Percentiles rank a stretch among this genome's conserved stretches.
These are phyloP conservation scores for Lethenteron reissneri DNA, from an alignment of 2,113 vertebrate genomes.

Conservation along the genomic window DNA sequence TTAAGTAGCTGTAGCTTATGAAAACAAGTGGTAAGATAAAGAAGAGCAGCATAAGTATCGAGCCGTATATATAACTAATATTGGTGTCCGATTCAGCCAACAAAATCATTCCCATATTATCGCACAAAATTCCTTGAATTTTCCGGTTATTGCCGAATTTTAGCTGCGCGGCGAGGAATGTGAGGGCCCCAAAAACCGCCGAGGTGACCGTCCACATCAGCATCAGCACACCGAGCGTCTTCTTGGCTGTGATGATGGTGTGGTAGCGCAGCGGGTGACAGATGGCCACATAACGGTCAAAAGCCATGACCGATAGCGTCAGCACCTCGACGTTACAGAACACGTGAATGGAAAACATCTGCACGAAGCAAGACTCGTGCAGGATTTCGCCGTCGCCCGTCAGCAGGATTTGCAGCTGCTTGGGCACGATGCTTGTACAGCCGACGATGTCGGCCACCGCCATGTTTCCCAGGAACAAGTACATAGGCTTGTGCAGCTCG, in stretches of 20 bases:
- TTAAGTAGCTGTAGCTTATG: no score
- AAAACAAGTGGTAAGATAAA: no score
- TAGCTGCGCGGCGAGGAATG: no score
- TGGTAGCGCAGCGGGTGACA: slow-evolving; percentile 29
- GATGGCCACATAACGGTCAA: slow-evolving; percentile 33
- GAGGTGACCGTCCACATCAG: no score
- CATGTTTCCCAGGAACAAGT: slow-evolving; percentile 26
- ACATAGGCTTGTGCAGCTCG: slow-evolving; percentile 18
- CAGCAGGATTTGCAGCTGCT: slow-evolving; percentile 23
- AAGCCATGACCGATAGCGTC: slow-evolving; percentile 29
- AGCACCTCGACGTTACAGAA: slow-evolving; percentile 31
- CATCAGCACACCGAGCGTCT: no score
- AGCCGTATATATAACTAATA: no score
- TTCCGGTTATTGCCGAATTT: no score
- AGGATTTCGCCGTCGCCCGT: slow-evolving; percentile 20
- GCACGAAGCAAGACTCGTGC: slow-evolving; percentile 24
- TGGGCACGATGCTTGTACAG: slow-evolving; percentile 20
- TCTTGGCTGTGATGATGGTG: slow-evolving; percentile 15
- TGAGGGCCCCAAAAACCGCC: no score
- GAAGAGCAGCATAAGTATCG: no score
- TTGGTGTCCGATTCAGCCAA: no score
- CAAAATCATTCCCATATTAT: no score
- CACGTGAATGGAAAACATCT: slow-evolving; percentile 45
- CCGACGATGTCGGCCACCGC: slow-evolving; percentile 16
- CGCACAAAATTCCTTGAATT: no score